phyloP scores from a whole-genome alignment of 1,140 invertebrate species.

The Mizuhopecten yessoensis region DNA sequence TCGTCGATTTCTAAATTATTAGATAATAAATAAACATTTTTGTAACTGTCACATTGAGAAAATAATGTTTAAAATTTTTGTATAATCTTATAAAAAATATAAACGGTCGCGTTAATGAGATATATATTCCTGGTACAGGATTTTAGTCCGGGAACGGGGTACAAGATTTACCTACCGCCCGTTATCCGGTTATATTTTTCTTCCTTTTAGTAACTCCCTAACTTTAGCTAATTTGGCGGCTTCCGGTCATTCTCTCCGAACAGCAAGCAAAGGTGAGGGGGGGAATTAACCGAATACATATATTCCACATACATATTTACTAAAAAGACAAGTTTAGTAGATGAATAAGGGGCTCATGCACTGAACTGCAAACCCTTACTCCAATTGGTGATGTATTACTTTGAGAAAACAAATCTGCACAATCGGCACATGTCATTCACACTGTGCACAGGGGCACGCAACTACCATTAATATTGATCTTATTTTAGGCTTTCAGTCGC shows the following conservation, averaged over 20 bases:
- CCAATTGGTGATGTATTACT: neutral
- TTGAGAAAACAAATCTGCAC: neutral
- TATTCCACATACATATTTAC: neutral
- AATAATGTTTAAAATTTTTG: no score
- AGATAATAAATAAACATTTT: no score
- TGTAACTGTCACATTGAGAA: no score
- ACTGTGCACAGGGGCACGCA: no score
- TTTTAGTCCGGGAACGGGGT: no score
- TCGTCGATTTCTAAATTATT: no score
- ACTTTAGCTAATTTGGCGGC: slow-evolving; percentile 2
- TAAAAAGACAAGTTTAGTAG: neutral
- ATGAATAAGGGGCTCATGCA: neutral
- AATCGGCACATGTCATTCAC: neutral
- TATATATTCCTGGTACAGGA: no score
- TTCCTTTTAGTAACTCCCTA: neutral
- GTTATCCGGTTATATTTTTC: neutral
- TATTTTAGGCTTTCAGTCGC: no score
- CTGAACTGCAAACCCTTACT: neutral
- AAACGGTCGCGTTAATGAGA: no score
- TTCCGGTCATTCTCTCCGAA: slow-evolving; percentile 30
- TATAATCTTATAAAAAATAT: no score
- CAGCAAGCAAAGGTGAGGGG: neutral
- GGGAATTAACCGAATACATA: neutral
- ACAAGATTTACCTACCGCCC: no score
- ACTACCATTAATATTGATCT: no score